Evolutionary conservation across 1,140 invertebrate genomes (phyloP).

Genomic region (Papilio helenus): DNA sequence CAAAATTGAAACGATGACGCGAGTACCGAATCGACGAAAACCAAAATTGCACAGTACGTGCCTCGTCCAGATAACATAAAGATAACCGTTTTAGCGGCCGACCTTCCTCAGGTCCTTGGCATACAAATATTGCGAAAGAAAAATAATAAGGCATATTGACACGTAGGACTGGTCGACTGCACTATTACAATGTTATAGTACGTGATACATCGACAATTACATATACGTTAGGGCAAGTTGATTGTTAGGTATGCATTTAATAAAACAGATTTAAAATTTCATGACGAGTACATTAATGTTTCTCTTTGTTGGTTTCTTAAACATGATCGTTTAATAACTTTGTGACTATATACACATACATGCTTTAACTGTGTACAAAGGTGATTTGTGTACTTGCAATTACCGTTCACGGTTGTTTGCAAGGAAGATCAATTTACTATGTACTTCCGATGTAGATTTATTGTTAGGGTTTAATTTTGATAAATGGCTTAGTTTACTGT

Average conservation of each 20-base stretch:
- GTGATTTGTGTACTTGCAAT: constrained; percentile 23
- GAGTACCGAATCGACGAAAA: constrained; percentile 54
- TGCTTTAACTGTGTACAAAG: background rate
- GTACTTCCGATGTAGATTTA: constrained; percentile 29
- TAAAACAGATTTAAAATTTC: background rate
- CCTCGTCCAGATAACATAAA: constrained; percentile 72
- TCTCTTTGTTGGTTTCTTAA: background rate
- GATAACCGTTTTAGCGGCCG: constrained; percentile 73
- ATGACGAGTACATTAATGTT: background rate
- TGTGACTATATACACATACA: no score
- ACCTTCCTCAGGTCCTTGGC: constrained; percentile 75
- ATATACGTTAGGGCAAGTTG: background rate
- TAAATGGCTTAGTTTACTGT: background rate
- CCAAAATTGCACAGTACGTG: constrained; percentile 57
- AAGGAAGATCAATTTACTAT: constrained; percentile 18
- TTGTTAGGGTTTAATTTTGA: constrained; percentile 8
- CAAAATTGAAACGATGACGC: constrained; percentile 55
- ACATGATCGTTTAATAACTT: background rate
- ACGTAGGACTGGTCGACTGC: constrained; percentile 41
- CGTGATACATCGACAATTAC: constrained; percentile 19
- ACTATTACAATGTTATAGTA: constrained; percentile 18
- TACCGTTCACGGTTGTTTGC: constrained; percentile 17
- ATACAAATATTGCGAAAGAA: constrained; percentile 67
- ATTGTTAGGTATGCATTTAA: background rate
- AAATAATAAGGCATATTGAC: constrained; percentile 63